These are phyloP conservation scores for Chondrilla cf. caribensis DNA, from an alignment of 37 sponge, comb jelly and placozoan species.

Conservation along the genomic window DNA sequence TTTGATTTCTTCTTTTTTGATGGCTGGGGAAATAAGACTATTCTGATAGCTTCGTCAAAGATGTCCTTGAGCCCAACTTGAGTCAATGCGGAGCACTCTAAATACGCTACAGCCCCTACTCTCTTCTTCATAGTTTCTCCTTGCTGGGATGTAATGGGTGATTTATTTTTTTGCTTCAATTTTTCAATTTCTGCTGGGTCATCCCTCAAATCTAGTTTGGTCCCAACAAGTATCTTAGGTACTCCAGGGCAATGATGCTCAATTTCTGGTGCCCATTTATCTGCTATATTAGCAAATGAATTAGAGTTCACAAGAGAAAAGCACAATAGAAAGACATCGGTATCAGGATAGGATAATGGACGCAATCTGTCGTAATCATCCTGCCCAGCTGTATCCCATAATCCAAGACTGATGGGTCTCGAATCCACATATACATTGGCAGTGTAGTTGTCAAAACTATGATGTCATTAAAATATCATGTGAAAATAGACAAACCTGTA, in stretches of 20 bases:
- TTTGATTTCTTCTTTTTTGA: constrained; percentile 57
- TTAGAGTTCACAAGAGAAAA: constrained; percentile 79
- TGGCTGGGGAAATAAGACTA: constrained; percentile 76
- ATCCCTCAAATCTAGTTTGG: constrained; percentile 85
- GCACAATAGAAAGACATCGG: constrained; percentile 88
- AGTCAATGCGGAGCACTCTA: constrained; percentile 88
- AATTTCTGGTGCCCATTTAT: constrained; percentile 88
- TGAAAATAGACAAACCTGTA: too few species aligned
- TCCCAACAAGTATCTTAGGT: constrained; percentile 86
- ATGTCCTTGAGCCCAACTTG: constrained; percentile 86
- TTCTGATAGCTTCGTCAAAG: constrained; percentile 86
- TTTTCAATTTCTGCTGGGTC: constrained; percentile 61
- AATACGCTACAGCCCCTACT: constrained; percentile 67
- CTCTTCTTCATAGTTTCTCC: constrained; percentile 78
- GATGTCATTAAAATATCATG: background rate
- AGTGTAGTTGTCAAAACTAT: constrained; percentile 92
- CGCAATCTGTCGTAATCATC: constrained; percentile 90
- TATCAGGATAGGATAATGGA: constrained; percentile 87
- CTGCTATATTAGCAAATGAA: constrained; percentile 75
- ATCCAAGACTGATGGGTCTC: constrained; percentile 75
- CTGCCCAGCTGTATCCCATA: constrained; percentile 96
- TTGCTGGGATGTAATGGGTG: constrained; percentile 48
- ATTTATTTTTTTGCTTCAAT: constrained; percentile 53
- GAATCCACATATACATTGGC: constrained; percentile 90
- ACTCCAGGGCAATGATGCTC: constrained; percentile 81